Evolutionary conservation across 2,113 vertebrate genomes (phyloP).

Genomic region (Lathamus discolor): DNA sequence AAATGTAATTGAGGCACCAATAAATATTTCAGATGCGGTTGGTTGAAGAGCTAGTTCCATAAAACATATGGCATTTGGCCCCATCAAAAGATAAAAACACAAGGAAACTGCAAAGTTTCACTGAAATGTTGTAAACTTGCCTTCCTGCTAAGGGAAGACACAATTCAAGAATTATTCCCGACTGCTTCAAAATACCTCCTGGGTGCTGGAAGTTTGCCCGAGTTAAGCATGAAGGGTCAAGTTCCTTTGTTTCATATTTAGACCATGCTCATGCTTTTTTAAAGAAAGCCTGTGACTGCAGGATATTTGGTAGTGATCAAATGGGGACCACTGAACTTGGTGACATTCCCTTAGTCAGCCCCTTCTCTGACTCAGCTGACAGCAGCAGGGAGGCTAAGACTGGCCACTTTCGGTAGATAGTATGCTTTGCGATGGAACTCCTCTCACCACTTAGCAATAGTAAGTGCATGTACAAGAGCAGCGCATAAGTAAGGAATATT

Average conservation of each 20-base stretch:
- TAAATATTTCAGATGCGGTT: constrained; percentile 2
- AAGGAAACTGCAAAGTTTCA: background rate
- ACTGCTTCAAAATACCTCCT: background rate
- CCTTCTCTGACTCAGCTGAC: background rate
- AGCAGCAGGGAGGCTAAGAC: background rate
- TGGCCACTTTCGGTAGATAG: background rate
- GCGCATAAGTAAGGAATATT: background rate
- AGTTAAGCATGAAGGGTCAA: background rate
- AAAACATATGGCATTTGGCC: background rate
- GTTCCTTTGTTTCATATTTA: background rate
- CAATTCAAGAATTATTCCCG: background rate
- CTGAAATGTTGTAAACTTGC: background rate
- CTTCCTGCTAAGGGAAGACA: background rate
- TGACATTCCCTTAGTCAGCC: background rate
- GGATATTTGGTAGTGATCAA: background rate
- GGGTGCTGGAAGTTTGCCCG: background rate
- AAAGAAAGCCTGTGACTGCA: background rate
- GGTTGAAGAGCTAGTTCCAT: background rate
- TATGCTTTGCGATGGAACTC: background rate
- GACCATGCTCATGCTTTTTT: background rate
- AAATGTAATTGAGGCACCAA: constrained; percentile 15
- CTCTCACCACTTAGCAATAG: background rate
- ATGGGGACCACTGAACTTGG: background rate
- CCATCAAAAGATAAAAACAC: background rate
- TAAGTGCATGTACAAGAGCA: background rate